phyloP scores from a whole-genome alignment of 2,888 invertebrate species.

The Bombylius discolor region DNA sequence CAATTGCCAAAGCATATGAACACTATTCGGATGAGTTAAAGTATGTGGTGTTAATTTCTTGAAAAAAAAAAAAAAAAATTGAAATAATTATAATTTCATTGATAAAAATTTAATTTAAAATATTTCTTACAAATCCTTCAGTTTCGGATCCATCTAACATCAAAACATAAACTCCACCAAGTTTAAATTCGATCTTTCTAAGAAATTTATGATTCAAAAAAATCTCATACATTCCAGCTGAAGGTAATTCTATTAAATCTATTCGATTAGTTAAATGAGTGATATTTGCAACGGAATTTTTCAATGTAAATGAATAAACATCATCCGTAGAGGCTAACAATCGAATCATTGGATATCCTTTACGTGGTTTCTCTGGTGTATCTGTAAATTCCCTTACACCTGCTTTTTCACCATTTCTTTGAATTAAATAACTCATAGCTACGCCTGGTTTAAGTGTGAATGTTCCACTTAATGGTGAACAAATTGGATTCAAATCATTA shows the following conservation, averaged over 20 bases:
- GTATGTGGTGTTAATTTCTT: constrained; percentile 15
- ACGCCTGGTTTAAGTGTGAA: constrained; percentile 22
- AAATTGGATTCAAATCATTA: constrained; percentile 8
- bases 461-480: constrained; percentile 18
- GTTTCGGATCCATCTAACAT: constrained; percentile 33
- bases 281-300: neutral
- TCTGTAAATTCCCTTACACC: constrained; percentile 25
- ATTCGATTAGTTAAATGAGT: constrained; percentile 5
- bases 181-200: constrained; percentile 34
- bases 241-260: constrained; percentile 6
- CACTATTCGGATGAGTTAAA: constrained; percentile 50
- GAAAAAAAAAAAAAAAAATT: neutral
- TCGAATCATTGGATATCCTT: constrained; percentile 30
- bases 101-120: neutral
- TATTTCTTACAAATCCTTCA: constrained; percentile 31
- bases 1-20: constrained; percentile 66
- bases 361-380: constrained; percentile 22
- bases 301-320: constrained; percentile 17
- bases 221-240: constrained; percentile 35
- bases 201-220: constrained; percentile 29
- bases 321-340: constrained; percentile 24
- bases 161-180: constrained; percentile 55
- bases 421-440: constrained; percentile 26
- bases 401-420: constrained; percentile 9
- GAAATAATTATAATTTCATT: neutral